Percentiles rank a stretch among this genome's conserved stretches.
phyloP scores from a whole-genome alignment of 2,113 vertebrate genomes.

The Hystrix cristata region DNA sequence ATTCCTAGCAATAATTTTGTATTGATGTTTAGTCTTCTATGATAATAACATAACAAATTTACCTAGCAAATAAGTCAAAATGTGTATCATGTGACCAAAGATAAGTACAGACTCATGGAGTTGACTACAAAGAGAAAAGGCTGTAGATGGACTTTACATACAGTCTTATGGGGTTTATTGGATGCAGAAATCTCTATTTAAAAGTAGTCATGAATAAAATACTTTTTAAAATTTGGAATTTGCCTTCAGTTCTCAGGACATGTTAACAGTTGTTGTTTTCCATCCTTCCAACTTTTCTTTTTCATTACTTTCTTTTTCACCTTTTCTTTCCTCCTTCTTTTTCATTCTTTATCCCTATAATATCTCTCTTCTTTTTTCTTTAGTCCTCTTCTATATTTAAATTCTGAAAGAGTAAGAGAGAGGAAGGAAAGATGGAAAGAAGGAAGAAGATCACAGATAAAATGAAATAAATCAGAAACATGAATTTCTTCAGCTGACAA shows the following conservation, averaged over 20 bases:
- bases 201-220: background rate
- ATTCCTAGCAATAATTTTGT: background rate
- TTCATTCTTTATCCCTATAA: fast-evolving
- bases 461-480: background rate
- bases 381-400: background rate
- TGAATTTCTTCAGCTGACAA: background rate
- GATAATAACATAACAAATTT: background rate
- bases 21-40: background rate
- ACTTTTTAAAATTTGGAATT: background rate
- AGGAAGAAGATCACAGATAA: background rate
- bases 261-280: background rate
- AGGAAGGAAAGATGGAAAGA: fast-evolving
- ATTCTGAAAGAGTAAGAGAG: background rate
- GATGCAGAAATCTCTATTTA: background rate
- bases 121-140: background rate
- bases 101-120: no score
- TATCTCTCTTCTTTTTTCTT: background rate
- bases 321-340: background rate
- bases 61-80: no score
- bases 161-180: background rate
- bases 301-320: background rate
- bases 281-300: background rate
- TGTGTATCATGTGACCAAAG: no score
- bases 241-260: background rate
- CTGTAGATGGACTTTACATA: background rate